phyloP scores from a whole-genome alignment of 2,888 invertebrate genomes.

The Synergus umbraculus region DNA sequence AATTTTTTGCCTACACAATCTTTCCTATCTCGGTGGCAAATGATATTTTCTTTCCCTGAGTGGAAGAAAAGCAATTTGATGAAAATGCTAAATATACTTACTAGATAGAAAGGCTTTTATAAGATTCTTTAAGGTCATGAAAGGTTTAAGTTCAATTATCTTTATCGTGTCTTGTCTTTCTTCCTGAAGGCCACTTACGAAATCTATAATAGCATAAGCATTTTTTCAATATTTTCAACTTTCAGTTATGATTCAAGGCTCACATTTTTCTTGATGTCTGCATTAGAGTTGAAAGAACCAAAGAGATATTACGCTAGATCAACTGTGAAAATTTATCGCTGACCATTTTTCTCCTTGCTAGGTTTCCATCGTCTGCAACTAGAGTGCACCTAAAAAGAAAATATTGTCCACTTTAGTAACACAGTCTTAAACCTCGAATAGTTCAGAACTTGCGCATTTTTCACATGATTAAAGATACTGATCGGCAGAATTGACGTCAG shows the following conservation, averaged over 20 bases:
- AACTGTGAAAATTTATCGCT: conserved; percentile 50
- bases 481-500: neutral
- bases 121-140: neutral
- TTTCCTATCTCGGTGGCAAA: neutral
- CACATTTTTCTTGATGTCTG: conserved; percentile 36
- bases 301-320: conserved; percentile 48
- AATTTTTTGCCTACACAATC: neutral
- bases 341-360: conserved; percentile 45
- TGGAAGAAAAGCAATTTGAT: neutral
- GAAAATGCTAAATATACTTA: conserved; percentile 11
- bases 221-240: neutral
- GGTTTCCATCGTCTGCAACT: conserved; percentile 41
- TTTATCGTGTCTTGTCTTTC: neutral
- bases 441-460: neutral
- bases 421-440: conserved; percentile 32
- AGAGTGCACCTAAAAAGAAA: conserved; percentile 40
- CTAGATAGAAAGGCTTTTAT: neutral
- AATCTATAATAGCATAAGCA: neutral
- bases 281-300: conserved; percentile 46
- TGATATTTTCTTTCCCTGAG: neutral
- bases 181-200: neutral
- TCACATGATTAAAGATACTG: neutral
- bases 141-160: conserved; percentile 24
- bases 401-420: conserved; percentile 44
- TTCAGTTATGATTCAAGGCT: conserved; percentile 1